These are phyloP conservation scores for Tipula confusa DNA, from an alignment of 2,888 invertebrate genomes.

Conservation along the genomic window DNA sequence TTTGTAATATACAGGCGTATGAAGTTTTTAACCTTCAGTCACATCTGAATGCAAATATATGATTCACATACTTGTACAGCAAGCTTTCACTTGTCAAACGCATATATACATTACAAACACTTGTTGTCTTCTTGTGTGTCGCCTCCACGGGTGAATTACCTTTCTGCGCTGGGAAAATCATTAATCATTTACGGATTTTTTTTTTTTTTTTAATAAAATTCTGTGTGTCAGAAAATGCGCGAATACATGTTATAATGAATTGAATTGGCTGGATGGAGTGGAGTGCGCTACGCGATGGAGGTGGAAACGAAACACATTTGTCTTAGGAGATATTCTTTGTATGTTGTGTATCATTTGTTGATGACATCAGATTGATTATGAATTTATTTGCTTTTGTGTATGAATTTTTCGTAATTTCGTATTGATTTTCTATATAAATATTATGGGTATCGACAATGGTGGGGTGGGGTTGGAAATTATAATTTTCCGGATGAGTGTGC, in stretches of 20 bases:
- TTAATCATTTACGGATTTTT: background rate
- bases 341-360: conserved; percentile 14
- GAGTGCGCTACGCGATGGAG: background rate
- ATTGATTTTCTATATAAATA: background rate
- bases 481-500: background rate
- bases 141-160: background rate
- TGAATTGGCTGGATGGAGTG: background rate
- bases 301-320: background rate
- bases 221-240: too few species aligned
- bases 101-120: background rate
- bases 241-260: background rate
- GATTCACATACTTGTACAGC: too few species aligned
- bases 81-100: background rate
- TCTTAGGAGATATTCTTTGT: background rate
- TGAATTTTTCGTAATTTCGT: background rate
- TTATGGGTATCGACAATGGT: background rate
- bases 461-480: background rate
- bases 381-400: background rate
- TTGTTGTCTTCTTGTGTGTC: background rate
- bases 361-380: conserved; percentile 20
- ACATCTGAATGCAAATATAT: background rate
- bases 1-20: background rate
- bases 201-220: background rate
- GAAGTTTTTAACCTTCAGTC: background rate
- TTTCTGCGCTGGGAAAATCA: background rate